Evolutionary conservation across 2,797 vertebrate species (phyloP).

Genomic region (Synaphobranchus kaupii): DNA sequence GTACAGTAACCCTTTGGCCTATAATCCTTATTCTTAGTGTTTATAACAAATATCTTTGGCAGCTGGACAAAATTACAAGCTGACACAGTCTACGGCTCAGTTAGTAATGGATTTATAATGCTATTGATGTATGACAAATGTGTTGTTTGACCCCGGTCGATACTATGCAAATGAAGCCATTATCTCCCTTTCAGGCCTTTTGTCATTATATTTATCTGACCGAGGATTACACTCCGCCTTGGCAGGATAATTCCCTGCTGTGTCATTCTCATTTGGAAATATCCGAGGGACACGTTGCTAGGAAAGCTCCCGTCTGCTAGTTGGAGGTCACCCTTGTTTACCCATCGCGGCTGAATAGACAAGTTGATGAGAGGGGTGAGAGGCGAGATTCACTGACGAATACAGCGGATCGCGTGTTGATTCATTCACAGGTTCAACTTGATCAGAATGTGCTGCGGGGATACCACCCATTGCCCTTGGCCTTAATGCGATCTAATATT

Average conservation of each 20-base stretch:
- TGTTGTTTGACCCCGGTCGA: constrained; percentile 56
- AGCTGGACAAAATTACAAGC: constrained; percentile 50
- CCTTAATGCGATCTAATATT: constrained; percentile 46
- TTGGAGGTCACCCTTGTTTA: constrained; percentile 62
- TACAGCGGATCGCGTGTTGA: constrained; percentile 59
- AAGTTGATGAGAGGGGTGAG: constrained; percentile 58
- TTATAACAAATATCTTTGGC: constrained; percentile 48
- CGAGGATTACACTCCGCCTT: constrained; percentile 24
- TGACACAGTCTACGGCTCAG: constrained; percentile 39
- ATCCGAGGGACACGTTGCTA: background rate
- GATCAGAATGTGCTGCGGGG: constrained; percentile 52
- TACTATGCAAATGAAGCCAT: constrained; percentile 71
- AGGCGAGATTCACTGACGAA: constrained; percentile 57
- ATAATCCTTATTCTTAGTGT: constrained; percentile 25
- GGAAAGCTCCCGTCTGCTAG: constrained; percentile 10
- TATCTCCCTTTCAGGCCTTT: constrained; percentile 58
- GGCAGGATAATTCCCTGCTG: constrained; percentile 23
- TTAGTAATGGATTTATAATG: constrained; percentile 56
- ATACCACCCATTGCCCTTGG: constrained; percentile 31
- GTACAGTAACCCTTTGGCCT: constrained; percentile 13
- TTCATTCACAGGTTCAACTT: constrained; percentile 44
- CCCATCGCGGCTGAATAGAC: constrained; percentile 60
- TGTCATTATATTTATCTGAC: constrained; percentile 47
- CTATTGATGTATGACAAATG: constrained; percentile 48
- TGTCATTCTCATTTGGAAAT: constrained; percentile 6